phyloP scores from a whole-genome alignment of 2,797 vertebrate genomes.

The Hipposideros larvatus region DNA sequence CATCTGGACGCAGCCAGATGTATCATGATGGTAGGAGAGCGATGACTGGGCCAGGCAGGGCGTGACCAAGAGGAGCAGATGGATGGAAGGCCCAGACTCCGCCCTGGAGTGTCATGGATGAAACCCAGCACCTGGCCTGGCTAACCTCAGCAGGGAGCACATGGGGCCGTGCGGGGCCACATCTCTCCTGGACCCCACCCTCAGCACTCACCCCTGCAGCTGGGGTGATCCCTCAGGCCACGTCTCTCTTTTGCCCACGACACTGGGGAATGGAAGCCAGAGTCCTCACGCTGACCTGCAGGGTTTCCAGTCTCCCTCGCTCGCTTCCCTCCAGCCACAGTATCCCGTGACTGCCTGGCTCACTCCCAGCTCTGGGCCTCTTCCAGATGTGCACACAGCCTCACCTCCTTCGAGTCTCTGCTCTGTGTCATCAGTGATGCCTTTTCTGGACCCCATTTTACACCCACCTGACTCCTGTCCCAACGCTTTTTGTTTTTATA shows the following conservation, averaged over 20 bases:
- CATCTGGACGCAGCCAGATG: neutral
- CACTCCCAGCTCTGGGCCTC: neutral
- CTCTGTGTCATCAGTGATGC: accelerated
- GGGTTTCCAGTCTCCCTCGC: neutral
- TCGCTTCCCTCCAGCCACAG: neutral
- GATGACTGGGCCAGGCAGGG: neutral
- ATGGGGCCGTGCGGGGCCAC: neutral
- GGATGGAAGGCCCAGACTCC: accelerated
- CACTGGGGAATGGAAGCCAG: neutral
- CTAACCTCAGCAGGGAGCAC: too few relatives aligned
- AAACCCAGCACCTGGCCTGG: neutral
- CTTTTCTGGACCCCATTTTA: neutral
- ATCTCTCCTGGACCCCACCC: neutral
- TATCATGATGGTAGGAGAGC: neutral
- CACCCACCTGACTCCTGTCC: neutral
- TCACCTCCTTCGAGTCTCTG: neutral
- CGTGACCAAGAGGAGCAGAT: neutral
- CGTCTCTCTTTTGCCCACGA: accelerated
- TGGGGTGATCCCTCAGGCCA: neutral
- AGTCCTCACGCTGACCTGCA: neutral
- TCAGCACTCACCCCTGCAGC: neutral
- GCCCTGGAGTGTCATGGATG: neutral
- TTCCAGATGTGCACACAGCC: neutral
- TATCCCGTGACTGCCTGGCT: neutral
- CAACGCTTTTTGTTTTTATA: neutral